These are phyloP conservation scores for Malaclemys terrapin DNA, from an alignment of 2,113 vertebrate species.

Conservation along the genomic window DNA sequence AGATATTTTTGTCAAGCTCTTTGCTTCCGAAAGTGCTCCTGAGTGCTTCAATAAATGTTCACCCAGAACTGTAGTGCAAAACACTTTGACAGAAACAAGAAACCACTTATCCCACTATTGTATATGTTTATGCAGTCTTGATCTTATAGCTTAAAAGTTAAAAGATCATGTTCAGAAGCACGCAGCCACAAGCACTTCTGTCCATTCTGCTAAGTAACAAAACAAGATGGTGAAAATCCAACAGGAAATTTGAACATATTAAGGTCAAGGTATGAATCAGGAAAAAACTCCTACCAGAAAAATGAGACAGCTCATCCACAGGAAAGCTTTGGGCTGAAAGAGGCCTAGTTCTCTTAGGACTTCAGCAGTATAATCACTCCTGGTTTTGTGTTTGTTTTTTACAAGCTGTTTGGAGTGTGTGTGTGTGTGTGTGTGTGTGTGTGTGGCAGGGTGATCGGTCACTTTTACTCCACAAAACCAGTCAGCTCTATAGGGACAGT, in stretches of 20 bases:
- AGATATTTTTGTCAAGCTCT: background rate
- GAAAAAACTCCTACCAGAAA: background rate
- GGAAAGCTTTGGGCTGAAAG: background rate
- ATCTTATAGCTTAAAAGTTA: background rate
- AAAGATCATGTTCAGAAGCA: background rate
- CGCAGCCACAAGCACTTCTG: background rate
- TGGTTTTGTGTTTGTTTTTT: background rate
- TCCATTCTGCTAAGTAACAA: background rate
- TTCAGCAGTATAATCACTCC: background rate
- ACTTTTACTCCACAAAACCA: background rate
- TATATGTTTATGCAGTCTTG: too few species aligned
- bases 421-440: accelerated
- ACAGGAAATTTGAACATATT: background rate
- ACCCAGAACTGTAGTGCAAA: background rate
- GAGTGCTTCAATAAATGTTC: background rate
- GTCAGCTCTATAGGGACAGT: background rate
- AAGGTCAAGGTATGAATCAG: background rate
- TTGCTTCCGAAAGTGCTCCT: background rate
- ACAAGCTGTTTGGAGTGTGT: background rate
- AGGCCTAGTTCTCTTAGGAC: background rate
- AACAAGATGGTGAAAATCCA: background rate
- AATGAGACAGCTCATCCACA: accelerated
- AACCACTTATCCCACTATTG: background rate
- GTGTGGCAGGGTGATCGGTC: background rate
- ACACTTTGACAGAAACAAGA: background rate